phyloP scores from a whole-genome alignment of 2,888 invertebrate species.

The Saturnia japonica region DNA sequence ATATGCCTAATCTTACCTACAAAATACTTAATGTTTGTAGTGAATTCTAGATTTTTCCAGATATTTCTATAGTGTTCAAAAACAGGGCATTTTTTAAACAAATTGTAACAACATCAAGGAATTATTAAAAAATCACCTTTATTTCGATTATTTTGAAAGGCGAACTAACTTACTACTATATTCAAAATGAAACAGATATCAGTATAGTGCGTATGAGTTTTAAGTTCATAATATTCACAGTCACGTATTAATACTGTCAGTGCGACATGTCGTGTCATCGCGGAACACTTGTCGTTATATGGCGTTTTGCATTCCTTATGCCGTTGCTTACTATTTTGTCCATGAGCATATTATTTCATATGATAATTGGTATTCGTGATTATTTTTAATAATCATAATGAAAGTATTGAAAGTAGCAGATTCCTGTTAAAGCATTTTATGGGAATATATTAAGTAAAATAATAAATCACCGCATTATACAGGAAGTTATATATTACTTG shows the following conservation, averaged over 20 bases:
- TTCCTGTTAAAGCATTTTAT: conserved; percentile 2
- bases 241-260: conserved; percentile 40
- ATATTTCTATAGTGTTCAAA: too few relatives aligned
- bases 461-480: background rate
- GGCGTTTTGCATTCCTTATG: conserved; percentile 26
- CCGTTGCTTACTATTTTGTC: background rate
- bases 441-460: background rate
- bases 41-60: too few relatives aligned
- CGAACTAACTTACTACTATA: too few relatives aligned
- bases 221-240: conserved; percentile 32
- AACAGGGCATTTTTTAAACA: too few relatives aligned
- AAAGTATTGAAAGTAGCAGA: background rate
- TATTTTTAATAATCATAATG: background rate
- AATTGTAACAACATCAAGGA: too few relatives aligned
- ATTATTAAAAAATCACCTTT: too few relatives aligned
- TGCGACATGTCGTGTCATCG: conserved; percentile 23
- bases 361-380: conserved; percentile 17
- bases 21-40: too few relatives aligned
- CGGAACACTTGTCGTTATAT: conserved; percentile 23
- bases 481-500: background rate
- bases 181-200: background rate
- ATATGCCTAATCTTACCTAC: too few relatives aligned
- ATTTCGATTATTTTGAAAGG: too few relatives aligned
- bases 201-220: background rate
- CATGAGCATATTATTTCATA: conserved; percentile 15